Evolutionary conservation across 2,888 invertebrate genomes (phyloP).

Genomic region (Halictus quadricinctus): DNA sequence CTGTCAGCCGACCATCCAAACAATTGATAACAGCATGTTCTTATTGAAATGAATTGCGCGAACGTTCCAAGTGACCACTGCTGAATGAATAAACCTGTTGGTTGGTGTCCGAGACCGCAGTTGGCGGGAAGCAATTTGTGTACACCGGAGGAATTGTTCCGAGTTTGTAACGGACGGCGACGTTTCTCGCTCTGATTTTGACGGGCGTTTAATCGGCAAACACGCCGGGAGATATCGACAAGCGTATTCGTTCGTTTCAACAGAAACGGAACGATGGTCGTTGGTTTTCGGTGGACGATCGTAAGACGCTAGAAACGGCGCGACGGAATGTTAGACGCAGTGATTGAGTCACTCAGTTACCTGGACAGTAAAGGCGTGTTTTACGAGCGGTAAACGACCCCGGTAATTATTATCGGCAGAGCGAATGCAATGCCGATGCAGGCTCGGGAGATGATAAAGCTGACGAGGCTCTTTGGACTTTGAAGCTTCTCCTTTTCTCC

Average conservation of each 20-base stretch:
- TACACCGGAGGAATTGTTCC: constrained; percentile 18
- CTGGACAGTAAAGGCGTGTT: constrained; percentile 43
- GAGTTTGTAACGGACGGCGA: constrained; percentile 6
- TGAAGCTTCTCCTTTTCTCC: constrained; percentile 10
- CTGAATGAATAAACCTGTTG: background rate
- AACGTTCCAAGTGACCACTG: background rate
- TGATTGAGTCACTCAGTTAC: constrained; percentile 51
- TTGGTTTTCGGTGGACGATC: background rate
- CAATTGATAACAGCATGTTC: background rate
- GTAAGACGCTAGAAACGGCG: background rate
- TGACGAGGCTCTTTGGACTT: constrained; percentile 25
- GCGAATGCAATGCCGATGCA: constrained; percentile 58
- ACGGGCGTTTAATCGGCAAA: constrained; percentile 11
- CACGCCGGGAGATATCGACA: constrained; percentile 25
- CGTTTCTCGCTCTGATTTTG: constrained; percentile 31
- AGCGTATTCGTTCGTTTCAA: constrained; percentile 16
- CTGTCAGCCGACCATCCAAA: background rate
- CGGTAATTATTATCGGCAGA: background rate
- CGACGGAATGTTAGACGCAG: constrained; percentile 35
- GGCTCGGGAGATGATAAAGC: constrained; percentile 37
- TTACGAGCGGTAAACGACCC: constrained; percentile 36
- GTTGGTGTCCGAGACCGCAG: background rate
- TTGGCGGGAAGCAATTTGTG: constrained; percentile 17
- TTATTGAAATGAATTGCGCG: background rate
- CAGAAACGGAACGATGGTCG: constrained; percentile 22